Conservation (phyloP, 2,888 invertebrate genomes). For the Gari tellinella region DNA sequence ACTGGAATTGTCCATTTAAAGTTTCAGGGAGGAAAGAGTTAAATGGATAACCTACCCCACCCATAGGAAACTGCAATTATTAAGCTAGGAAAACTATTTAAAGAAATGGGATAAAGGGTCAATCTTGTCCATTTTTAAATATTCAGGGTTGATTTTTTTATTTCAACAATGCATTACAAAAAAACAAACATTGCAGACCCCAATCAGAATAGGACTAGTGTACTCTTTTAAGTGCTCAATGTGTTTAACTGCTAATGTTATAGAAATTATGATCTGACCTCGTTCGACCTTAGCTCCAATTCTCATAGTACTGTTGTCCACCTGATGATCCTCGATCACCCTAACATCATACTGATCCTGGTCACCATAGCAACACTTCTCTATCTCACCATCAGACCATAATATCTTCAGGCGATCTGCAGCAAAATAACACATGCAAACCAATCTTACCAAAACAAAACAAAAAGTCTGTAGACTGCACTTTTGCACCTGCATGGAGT, state of each 20-base stretch:
- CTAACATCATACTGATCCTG: constrained; percentile 47
- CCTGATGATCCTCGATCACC: constrained; percentile 2
- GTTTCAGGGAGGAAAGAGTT: too few relatives aligned
- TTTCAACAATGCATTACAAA: too few relatives aligned
- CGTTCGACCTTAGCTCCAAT: constrained; percentile 30
- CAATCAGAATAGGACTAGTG: too few relatives aligned
- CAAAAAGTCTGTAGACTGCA: background rate
- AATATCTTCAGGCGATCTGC: constrained; percentile 41
- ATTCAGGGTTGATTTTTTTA: too few relatives aligned
- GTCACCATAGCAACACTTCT: constrained; percentile 43
- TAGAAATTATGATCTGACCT: constrained; percentile 5
- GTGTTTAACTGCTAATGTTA: background rate
- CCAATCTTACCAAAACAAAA: background rate
- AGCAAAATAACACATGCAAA: background rate
- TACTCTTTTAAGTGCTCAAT: too few relatives aligned
- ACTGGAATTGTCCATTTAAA: too few relatives aligned
- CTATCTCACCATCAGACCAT: constrained; percentile 53
- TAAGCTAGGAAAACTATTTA: too few relatives aligned
- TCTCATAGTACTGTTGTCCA: background rate
- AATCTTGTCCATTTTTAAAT: too few relatives aligned
- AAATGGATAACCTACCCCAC: too few relatives aligned
- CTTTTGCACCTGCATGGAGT: background rate
- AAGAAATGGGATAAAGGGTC: too few relatives aligned
- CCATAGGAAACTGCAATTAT: too few relatives aligned
- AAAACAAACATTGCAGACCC: too few relatives aligned